phyloP scores from a whole-genome alignment of 2,797 vertebrate species.

The Poeciliopsis infans region DNA sequence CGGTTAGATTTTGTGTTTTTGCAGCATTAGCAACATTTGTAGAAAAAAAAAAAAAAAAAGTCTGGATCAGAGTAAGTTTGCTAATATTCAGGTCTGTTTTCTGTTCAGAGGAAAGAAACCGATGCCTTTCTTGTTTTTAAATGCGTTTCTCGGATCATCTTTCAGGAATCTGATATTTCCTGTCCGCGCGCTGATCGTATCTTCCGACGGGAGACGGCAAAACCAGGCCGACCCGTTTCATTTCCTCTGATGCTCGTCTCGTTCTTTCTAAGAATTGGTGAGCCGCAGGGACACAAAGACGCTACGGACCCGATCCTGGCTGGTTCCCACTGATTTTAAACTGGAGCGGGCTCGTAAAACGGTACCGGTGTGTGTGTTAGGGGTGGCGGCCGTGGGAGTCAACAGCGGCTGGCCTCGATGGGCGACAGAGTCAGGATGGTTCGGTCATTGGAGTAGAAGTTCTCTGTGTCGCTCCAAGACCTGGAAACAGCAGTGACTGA shows the following conservation, averaged over 20 bases:
- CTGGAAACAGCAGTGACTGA: constrained; percentile 86
- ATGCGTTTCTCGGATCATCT: background rate
- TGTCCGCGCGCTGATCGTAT: background rate
- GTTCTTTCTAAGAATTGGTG: constrained; percentile 4
- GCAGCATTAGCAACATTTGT: background rate
- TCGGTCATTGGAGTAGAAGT: constrained; percentile 92
- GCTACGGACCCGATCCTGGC: constrained; percentile 16
- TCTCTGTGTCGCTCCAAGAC: constrained; percentile 92
- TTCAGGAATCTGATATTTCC: constrained; percentile 5
- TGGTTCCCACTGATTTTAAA: constrained; percentile 19
- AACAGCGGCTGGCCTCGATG: constrained; percentile 85
- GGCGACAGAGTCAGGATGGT: constrained; percentile 96
- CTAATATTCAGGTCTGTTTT: background rate
- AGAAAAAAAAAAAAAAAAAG: background rate
- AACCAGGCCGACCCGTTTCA: constrained; percentile 5
- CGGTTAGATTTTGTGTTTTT: background rate
- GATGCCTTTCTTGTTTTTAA: background rate
- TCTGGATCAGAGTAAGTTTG: background rate
- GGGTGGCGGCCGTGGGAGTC: constrained; percentile 56
- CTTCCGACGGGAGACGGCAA: constrained; percentile 4
- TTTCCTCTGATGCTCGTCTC: constrained; percentile 22
- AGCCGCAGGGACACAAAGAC: constrained; percentile 7
- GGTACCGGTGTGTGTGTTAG: constrained; percentile 23
- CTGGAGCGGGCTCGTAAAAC: constrained; percentile 20
- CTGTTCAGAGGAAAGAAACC: constrained; percentile 6